Evolutionary conservation across 2,113 vertebrate species (phyloP).

Genomic region (Heterotis niloticus): DNA sequence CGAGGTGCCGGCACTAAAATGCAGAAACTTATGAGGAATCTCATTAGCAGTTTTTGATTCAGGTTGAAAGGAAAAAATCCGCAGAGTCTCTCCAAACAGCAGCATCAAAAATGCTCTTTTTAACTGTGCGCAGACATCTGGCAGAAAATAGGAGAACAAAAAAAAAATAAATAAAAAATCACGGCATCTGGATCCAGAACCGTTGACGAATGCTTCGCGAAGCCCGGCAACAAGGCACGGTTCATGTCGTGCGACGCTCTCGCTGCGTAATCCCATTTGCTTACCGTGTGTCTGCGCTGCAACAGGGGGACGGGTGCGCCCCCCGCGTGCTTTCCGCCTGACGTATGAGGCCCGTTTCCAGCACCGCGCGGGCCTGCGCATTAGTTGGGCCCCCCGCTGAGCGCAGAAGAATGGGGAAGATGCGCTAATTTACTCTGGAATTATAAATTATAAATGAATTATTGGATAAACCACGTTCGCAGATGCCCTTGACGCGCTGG

Average conservation of each 20-base stretch:
- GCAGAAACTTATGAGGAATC: background rate
- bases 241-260: slow-evolving; percentile 16
- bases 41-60: slow-evolving; percentile 1
- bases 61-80: background rate
- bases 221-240: slow-evolving; percentile 31
- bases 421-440: background rate
- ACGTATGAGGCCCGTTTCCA: background rate
- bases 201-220: slow-evolving; percentile 26
- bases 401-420: too few relatives aligned
- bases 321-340: background rate
- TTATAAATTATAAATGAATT: background rate
- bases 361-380: background rate
- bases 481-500: background rate
- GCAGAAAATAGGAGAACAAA: slow-evolving; percentile 18
- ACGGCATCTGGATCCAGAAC: slow-evolving; percentile 33
- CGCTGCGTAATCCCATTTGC: background rate
- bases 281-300: background rate
- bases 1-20: background rate
- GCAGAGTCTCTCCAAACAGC: background rate
- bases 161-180: background rate
- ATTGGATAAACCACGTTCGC: too few relatives aligned
- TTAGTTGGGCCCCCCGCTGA: background rate
- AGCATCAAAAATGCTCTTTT: background rate
- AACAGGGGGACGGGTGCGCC: background rate
- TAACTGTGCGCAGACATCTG: background rate